phyloP scores from a whole-genome alignment of 2,888 invertebrate genomes.

The Oscheius onirici region DNA sequence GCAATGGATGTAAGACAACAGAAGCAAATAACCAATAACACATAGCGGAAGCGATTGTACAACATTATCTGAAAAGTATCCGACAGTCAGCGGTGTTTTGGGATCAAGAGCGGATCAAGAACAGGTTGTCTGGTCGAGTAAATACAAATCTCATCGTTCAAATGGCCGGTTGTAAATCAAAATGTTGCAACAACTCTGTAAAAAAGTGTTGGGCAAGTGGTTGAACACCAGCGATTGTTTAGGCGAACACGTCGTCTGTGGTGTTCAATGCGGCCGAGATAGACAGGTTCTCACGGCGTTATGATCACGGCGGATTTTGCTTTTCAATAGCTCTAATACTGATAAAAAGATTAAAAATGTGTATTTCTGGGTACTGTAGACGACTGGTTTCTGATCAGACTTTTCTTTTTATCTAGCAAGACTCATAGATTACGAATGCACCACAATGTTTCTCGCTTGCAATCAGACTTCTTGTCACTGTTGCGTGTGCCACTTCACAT shows the following conservation, averaged over 20 bases:
- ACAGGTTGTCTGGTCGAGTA: not conserved
- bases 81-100: not conserved
- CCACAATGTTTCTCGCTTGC: not conserved
- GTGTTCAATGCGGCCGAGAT: constrained; percentile 4
- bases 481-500: not conserved
- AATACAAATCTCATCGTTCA: not conserved
- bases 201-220: not conserved
- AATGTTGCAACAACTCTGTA: not conserved
- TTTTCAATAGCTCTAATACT: not conserved
- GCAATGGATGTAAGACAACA: constrained; percentile 50
- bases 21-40: constrained; percentile 46
- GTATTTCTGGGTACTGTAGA: no score
- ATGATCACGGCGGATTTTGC: constrained; percentile 15
- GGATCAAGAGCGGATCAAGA: not conserved
- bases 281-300: constrained; percentile 15
- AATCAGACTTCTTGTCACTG: not conserved
- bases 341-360: no score
- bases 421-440: no score
- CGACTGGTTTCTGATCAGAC: no score
- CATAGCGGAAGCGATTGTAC: constrained; percentile 42
- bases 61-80: not conserved
- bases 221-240: not conserved
- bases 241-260: not conserved
- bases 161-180: not conserved
- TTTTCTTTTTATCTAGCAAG: no score